These are phyloP conservation scores for Chlorospingus flavigularis DNA, from an alignment of 2,797 vertebrate genomes.

Conservation along the genomic window DNA sequence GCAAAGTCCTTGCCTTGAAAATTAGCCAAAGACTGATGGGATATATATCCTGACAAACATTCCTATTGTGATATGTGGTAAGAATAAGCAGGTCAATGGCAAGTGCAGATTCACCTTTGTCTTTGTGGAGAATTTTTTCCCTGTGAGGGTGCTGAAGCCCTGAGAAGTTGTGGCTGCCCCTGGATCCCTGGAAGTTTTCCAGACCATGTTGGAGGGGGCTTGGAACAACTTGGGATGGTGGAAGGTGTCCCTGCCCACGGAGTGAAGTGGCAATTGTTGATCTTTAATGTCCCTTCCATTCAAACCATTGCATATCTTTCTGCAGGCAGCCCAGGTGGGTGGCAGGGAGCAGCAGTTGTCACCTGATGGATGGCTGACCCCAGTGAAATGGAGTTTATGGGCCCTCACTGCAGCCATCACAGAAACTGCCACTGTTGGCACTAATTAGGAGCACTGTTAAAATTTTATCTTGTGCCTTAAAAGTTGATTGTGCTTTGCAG, in stretches of 20 bases:
- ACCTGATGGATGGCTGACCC: conserved; percentile 30
- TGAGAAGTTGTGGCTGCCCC: neutral
- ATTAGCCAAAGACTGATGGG: neutral
- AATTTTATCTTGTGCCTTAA: conserved; percentile 43
- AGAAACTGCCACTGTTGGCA: neutral
- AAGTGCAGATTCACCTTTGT: neutral
- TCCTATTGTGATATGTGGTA: rapidly evolving
- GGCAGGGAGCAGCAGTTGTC: neutral
- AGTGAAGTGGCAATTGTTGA: too few relatives aligned
- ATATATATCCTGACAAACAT: rapidly evolving
- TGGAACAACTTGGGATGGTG: too few relatives aligned
- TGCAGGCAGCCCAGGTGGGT: neutral
- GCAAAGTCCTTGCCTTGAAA: neutral
- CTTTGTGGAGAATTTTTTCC: neutral
- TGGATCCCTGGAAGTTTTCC: neutral
- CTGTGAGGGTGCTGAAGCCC: rapidly evolving
- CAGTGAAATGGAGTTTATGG: conserved; percentile 8
- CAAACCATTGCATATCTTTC: rapidly evolving
- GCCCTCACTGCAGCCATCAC: neutral
- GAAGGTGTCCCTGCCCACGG: neutral
- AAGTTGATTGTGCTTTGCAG: conserved; percentile 40
- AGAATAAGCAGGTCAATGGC: neutral
- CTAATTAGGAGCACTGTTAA: neutral
- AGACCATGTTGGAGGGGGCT: rapidly evolving
- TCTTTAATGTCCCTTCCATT: neutral